A percentile compares a stretch with the other conserved stretches of the same genome.
Evolutionary conservation across 2,113 vertebrate species (phyloP).

Genomic region (Ictidomys tridecemlineatus): DNA sequence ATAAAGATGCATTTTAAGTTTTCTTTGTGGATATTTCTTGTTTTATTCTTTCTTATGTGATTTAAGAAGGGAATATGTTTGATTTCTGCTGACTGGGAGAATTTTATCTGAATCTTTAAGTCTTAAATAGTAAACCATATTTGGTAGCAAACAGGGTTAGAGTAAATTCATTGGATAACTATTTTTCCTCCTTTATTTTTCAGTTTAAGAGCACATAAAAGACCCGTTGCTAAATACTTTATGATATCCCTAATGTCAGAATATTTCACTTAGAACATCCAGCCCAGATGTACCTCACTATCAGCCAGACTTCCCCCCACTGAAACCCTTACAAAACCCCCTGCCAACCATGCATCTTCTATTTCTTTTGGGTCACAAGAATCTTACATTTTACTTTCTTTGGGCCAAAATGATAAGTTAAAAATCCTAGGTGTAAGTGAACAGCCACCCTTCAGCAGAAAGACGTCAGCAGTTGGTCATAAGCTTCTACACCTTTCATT

Average conservation of each 20-base stretch:
- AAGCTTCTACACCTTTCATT: background rate
- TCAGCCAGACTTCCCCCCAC: background rate
- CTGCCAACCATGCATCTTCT: background rate
- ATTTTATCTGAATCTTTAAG: background rate
- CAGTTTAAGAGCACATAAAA: background rate
- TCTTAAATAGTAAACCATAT: background rate
- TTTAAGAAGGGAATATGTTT: background rate
- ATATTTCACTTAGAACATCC: background rate
- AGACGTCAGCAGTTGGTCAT: background rate
- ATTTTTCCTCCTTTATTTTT: background rate
- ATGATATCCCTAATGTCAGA: background rate
- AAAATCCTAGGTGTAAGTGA: background rate
- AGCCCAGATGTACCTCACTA: background rate
- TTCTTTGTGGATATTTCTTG: background rate
- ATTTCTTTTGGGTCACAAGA: background rate
- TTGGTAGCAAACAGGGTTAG: background rate
- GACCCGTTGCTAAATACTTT: background rate
- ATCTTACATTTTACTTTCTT: background rate
- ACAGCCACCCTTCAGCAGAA: background rate
- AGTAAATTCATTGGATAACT: background rate
- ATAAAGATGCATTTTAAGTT: background rate
- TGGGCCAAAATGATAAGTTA: background rate
- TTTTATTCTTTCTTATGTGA: background rate
- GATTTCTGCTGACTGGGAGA: background rate
- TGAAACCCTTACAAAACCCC: background rate